These are phyloP conservation scores for Oryzaephilus surinamensis DNA, from an alignment of 1,140 invertebrate genomes.

Conservation along the genomic window DNA sequence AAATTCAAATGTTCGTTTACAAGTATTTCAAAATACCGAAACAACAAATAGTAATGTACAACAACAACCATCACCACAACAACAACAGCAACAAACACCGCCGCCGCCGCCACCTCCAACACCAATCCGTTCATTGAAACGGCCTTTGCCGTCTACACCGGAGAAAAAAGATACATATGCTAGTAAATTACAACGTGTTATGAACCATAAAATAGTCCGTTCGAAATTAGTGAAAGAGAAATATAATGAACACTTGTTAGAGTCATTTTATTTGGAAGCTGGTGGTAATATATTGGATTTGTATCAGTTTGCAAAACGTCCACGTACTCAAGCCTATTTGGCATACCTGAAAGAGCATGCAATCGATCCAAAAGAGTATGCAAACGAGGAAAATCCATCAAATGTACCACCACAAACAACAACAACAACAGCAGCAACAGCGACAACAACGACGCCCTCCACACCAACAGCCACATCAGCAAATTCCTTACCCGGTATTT, in stretches of 20 bases:
- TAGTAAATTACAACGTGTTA: conserved; percentile 30
- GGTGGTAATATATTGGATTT: conserved; percentile 83
- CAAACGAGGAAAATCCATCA: conserved; percentile 35
- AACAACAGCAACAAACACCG: conserved; percentile 33
- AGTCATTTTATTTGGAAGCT: conserved; percentile 74
- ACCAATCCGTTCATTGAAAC: too few relatives aligned
- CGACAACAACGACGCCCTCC: conserved; percentile 28
- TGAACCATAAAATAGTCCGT: conserved; percentile 32
- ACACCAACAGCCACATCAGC: conserved; percentile 4
- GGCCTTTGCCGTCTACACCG: conserved; percentile 21
- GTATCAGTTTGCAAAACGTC: conserved; percentile 66
- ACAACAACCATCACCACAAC: conserved; percentile 28
- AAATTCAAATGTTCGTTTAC: conserved; percentile 25
- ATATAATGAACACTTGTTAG: conserved; percentile 70
- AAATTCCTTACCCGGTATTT: too few relatives aligned
- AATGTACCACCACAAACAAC: conserved; percentile 21
- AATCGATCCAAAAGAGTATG: conserved; percentile 56
- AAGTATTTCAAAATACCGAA: conserved; percentile 22
- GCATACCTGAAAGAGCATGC: conserved; percentile 64
- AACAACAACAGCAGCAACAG: conserved; percentile 28
- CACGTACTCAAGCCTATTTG: conserved; percentile 57
- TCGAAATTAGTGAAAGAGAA: conserved; percentile 37
- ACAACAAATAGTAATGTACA: background rate
- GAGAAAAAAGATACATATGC: conserved; percentile 32
- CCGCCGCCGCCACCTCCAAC: conserved; percentile 29